Percentiles rank a stretch among this genome's conserved stretches.
Conservation (phyloP, 2,888 invertebrate species). For the Coremacera marginata region DNA sequence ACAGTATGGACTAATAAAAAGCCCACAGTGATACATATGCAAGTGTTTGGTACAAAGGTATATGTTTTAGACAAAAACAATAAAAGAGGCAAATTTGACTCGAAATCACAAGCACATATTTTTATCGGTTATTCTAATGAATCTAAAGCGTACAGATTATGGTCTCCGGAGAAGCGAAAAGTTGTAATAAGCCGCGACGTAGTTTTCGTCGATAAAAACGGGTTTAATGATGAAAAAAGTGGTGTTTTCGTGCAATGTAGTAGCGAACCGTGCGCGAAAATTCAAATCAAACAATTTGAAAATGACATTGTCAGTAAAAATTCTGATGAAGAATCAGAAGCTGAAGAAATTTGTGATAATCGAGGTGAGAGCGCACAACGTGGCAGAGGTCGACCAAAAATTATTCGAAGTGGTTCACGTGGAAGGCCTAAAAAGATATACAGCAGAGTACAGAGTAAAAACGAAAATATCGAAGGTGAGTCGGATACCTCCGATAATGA, state of each 20-base stretch:
- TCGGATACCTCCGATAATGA: background rate
- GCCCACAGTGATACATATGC: too few relatives aligned
- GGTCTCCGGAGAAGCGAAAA: constrained; percentile 31
- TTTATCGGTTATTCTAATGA: too few relatives aligned
- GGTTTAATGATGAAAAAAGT: too few relatives aligned
- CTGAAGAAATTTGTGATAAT: background rate
- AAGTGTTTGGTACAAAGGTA: too few relatives aligned
- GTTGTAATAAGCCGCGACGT: constrained; percentile 44
- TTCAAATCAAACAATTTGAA: too few relatives aligned
- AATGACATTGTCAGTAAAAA: too few relatives aligned
- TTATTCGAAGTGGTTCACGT: constrained; percentile 29
- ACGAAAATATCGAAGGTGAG: too few relatives aligned
- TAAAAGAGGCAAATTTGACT: constrained; percentile 32
- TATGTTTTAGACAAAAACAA: too few relatives aligned
- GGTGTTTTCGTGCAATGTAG: constrained; percentile 28
- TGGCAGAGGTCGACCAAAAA: constrained; percentile 41
- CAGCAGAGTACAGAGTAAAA: too few relatives aligned
- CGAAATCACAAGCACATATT: constrained; percentile 41
- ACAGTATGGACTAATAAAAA: too few relatives aligned
- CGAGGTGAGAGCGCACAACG: constrained; percentile 38
- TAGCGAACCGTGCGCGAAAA: too few relatives aligned
- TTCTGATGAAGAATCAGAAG: background rate
- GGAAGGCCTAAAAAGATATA: constrained; percentile 20
- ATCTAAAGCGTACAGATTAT: constrained; percentile 46
- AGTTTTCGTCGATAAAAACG: constrained; percentile 44